These are phyloP conservation scores for Coluber constrictor DNA, from an alignment of 2,797 vertebrate species.

Conservation along the genomic window DNA sequence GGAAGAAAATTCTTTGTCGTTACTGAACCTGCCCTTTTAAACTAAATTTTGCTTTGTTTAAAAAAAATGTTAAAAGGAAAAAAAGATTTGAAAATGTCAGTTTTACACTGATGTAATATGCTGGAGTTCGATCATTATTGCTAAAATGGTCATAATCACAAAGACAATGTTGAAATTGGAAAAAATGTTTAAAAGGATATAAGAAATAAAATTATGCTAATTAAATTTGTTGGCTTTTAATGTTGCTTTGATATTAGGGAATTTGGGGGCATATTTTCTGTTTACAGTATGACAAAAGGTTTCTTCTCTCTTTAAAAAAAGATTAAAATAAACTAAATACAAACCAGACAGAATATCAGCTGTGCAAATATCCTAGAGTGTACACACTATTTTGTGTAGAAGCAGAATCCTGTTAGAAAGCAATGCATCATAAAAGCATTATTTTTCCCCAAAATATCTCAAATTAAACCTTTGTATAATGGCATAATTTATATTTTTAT, in stretches of 20 bases:
- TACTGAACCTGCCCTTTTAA: constrained; percentile 59
- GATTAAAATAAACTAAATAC: not conserved
- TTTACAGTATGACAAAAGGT: not conserved
- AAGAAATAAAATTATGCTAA: constrained; percentile 64
- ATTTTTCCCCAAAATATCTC: not conserved
- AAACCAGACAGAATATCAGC: not conserved
- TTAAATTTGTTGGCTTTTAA: constrained; percentile 23
- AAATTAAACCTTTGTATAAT: not conserved
- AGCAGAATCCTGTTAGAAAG: not conserved
- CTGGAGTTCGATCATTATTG: constrained; percentile 59
- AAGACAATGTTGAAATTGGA: constrained; percentile 54
- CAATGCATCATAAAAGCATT: not conserved
- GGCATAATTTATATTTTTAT: not conserved
- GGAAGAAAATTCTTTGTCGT: constrained; percentile 48
- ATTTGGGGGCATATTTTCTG: not conserved
- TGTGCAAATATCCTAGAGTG: not conserved
- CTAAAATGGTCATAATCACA: constrained; percentile 57
- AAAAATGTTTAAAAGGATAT: constrained; percentile 72
- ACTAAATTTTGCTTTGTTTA: constrained; percentile 62
- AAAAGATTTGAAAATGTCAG: constrained; percentile 50
- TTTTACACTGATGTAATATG: constrained; percentile 66
- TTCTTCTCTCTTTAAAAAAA: not conserved
- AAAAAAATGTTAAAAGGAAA: constrained; percentile 13
- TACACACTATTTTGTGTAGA: not conserved
- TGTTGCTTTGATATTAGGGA: not conserved